Evolutionary conservation across 2,113 vertebrate genomes (phyloP).

Genomic region (Mesitornis unicolor): DNA sequence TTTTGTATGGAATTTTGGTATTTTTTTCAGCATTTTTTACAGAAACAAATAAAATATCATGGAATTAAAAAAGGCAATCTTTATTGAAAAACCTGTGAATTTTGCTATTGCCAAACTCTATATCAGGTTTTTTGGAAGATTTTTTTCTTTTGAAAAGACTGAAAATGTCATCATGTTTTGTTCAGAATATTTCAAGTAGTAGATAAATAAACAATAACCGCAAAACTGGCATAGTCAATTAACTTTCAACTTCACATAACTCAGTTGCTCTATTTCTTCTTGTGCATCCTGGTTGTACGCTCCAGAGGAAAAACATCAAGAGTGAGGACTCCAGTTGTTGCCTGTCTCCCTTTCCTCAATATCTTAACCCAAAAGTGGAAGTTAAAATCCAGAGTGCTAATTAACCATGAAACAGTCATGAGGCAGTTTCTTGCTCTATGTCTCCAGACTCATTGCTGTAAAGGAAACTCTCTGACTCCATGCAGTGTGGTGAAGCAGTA

Average conservation of each 20-base stretch:
- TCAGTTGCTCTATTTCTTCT: neutral
- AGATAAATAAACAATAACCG: neutral
- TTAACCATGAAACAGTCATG: neutral
- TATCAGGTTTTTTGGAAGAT: neutral
- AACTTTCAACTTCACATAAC: neutral
- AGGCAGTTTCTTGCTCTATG: neutral
- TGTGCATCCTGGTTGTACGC: neutral
- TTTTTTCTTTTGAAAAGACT: neutral
- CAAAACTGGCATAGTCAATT: neutral
- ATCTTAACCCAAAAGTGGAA: neutral
- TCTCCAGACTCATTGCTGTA: neutral
- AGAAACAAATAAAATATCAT: neutral
- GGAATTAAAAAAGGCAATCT: neutral
- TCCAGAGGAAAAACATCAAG: neutral
- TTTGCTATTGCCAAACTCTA: neutral
- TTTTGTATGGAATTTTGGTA: neutral
- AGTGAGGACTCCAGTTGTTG: neutral
- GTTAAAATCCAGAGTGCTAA: neutral
- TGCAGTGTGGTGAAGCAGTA: neutral
- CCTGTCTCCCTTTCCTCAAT: neutral
- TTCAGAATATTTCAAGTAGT: neutral
- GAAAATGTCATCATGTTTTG: neutral
- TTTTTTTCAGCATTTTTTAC: neutral
- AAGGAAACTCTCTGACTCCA: neutral
- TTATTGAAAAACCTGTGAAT: neutral